Conservation (phyloP, 2,888 invertebrate species). For the Anthrax anthrax region DNA sequence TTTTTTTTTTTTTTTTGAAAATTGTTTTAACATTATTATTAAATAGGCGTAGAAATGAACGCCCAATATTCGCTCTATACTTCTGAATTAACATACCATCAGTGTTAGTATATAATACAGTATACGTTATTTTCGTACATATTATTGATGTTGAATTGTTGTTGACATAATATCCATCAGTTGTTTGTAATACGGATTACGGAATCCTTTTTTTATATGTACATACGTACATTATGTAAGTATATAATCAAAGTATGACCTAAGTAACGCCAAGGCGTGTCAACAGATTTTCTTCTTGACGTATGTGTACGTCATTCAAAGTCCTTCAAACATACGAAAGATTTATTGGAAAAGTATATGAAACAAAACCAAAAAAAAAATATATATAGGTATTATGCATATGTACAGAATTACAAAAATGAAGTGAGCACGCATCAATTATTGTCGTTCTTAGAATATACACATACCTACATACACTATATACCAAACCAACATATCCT, state of each 20-base stretch:
- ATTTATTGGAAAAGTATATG: too few species aligned
- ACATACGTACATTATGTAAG: too few species aligned
- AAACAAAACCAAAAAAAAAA: not conserved
- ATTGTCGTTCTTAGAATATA: not conserved
- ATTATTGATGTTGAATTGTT: too few species aligned
- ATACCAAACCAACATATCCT: too few species aligned
- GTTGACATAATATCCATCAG: too few species aligned
- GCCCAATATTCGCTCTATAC: not conserved
- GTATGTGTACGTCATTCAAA: not conserved
- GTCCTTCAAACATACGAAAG: not conserved
- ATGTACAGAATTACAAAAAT: too few species aligned
- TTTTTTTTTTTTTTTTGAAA: too few species aligned
- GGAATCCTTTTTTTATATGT: not conserved
- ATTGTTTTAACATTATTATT: not conserved
- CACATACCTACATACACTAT: too few species aligned
- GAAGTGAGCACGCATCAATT: not conserved
- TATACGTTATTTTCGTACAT: not conserved
- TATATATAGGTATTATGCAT: too few species aligned
- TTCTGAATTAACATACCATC: too few species aligned
- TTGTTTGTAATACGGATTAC: not conserved
- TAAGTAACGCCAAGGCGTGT: not conserved
- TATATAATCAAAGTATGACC: not conserved
- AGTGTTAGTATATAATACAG: too few species aligned
- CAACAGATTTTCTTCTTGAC: not conserved
- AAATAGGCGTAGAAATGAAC: not conserved